Evolutionary conservation across 2,888 invertebrate species (phyloP).

Genomic region (Vannuccia rotundouncinata): DNA sequence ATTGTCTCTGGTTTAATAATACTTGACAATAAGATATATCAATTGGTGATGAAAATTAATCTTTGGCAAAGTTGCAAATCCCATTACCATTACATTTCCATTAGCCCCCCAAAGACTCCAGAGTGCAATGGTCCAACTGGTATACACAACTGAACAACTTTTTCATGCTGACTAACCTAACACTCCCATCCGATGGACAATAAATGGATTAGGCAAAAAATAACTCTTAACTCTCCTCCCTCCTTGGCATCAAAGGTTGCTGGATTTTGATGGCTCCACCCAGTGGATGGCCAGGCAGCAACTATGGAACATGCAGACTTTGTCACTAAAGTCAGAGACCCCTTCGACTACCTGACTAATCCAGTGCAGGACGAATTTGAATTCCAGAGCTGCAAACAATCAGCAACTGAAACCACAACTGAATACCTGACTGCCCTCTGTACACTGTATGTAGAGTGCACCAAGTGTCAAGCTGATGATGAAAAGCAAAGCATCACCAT

Average conservation of each 20-base stretch:
- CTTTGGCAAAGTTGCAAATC: no score
- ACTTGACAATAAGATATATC: no score
- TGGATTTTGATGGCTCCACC: slow-evolving; percentile 3
- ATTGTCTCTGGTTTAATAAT: no score
- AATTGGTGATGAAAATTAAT: no score
- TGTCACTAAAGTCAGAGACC: neutral
- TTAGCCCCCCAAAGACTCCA: no score
- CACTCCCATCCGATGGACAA: slow-evolving; percentile 27
- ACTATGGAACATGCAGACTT: neutral
- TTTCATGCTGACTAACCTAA: neutral
- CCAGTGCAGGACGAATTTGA: slow-evolving; percentile 18
- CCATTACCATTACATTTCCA: no score
- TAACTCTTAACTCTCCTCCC: neutral
- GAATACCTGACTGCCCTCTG: slow-evolving; percentile 28
- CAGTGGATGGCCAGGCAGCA: neutral
- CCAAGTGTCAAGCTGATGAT: neutral
- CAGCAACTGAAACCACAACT: neutral
- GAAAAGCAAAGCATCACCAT: slow-evolving; percentile 12
- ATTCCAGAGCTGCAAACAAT: slow-evolving; percentile 18
- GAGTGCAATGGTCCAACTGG: no score
- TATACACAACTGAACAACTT: neutral
- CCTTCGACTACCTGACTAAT: neutral
- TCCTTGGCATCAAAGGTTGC: slow-evolving; percentile 5
- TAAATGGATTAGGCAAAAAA: neutral
- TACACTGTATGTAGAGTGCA: slow-evolving; percentile 2